Percentiles rank a stretch among this genome's conserved stretches.
Conservation (phyloP, 1,140 invertebrate genomes). For the Calycopis cecrops region DNA sequence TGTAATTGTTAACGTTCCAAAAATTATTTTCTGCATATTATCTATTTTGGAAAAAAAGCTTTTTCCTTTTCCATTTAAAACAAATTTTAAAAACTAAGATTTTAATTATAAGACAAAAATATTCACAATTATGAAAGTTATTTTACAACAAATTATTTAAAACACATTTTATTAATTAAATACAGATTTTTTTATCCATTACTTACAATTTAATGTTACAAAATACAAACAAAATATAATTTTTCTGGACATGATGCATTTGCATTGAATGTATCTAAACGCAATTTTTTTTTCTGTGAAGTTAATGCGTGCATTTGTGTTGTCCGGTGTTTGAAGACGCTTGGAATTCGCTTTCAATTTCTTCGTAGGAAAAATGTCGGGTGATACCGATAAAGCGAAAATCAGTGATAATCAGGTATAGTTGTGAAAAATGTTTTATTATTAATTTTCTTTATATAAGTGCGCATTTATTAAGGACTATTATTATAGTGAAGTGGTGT, state of each 20-base stretch:
- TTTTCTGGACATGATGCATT: slow-evolving; percentile 5
- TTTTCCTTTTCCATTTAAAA: too few species aligned
- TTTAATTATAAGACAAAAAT: too few species aligned
- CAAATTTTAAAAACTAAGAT: too few species aligned
- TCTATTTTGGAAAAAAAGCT: too few species aligned
- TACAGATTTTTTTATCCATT: too few species aligned
- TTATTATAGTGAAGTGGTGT: slow-evolving; percentile 62
- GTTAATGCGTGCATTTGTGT: slow-evolving; percentile 72
- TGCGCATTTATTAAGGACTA: slow-evolving; percentile 57
- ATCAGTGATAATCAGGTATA: slow-evolving; percentile 76
- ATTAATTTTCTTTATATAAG: slow-evolving; percentile 57
- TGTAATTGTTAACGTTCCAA: too few species aligned
- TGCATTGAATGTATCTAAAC: slow-evolving; percentile 37
- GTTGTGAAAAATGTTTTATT: slow-evolving; percentile 64
- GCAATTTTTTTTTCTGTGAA: slow-evolving; percentile 65
- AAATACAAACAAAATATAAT: background rate
- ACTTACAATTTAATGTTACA: too few species aligned
- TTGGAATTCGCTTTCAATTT: slow-evolving; percentile 76
- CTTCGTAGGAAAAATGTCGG: slow-evolving; percentile 75
- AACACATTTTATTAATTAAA: too few species aligned
- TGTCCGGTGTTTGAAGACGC: slow-evolving; percentile 75
- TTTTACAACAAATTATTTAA: too few species aligned
- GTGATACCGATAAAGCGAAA: slow-evolving; percentile 76
- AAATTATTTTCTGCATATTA: too few species aligned
- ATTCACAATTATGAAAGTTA: too few species aligned